These are phyloP conservation scores for Antigone vipio DNA, from an alignment of 2,113 vertebrate species.

Conservation along the genomic window DNA sequence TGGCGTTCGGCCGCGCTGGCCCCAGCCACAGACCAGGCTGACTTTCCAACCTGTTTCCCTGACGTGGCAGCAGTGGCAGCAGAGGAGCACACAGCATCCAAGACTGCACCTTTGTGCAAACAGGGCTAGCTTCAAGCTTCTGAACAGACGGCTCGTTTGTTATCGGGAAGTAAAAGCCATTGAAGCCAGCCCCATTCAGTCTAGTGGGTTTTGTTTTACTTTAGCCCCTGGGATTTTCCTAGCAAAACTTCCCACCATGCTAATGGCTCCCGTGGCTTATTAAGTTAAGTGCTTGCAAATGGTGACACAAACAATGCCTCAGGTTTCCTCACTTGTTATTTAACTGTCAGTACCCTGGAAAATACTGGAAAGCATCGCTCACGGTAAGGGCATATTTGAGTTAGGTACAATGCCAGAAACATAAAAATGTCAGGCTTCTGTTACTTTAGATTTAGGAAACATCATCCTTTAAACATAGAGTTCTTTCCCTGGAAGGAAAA, in stretches of 20 bases:
- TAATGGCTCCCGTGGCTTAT: background rate
- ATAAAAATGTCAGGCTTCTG: background rate
- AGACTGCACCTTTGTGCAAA: background rate
- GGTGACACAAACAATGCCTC: background rate
- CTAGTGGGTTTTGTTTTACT: background rate
- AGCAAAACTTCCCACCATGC: background rate
- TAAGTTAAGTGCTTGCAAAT: conserved; percentile 3
- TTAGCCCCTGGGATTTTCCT: background rate
- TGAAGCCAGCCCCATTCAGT: background rate
- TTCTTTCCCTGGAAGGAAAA: background rate
- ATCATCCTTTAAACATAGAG: background rate
- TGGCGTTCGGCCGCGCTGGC: background rate
- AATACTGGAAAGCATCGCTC: background rate
- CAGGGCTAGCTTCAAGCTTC: background rate
- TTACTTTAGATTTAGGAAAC: background rate
- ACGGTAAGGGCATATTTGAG: background rate
- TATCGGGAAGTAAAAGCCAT: background rate
- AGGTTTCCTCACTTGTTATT: background rate
- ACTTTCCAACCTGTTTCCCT: background rate
- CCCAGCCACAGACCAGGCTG: background rate
- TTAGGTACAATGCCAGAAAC: background rate
- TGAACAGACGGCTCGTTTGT: background rate
- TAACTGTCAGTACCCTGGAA: background rate
- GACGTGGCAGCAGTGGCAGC: rapidly evolving
- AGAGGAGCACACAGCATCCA: background rate